Base-by-base conservation (phyloP, 2,888 invertebrate species). In the Eubasilissa splendida region DNA sequence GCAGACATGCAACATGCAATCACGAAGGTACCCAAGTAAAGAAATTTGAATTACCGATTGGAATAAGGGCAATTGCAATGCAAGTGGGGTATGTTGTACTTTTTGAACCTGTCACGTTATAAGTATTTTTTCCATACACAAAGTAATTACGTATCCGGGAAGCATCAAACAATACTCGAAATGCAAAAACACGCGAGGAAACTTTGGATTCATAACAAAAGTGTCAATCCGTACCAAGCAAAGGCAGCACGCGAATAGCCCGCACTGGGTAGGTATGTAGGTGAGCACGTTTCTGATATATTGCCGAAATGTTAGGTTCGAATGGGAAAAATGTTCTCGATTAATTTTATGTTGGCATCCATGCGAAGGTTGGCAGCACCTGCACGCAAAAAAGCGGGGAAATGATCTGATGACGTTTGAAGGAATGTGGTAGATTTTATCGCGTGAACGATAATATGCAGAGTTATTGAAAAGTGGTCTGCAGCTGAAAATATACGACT, bases 211-310 rank as follows among this genome's bases (percentile, higher is more conserved):
- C 76, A 77, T 77, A 77, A 83, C 83, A 83, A 83, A 83, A 83
- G 83, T 83, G 83, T 82, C 83, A 83, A 83, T 83, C 83, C 82
- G 83, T 83, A 82, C 83, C 83, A 83, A 66, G 82, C 76, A 53
- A 77, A 58, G 63, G 12, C 54, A 58, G 76, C 83, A 83, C 83
- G 83, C 83, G 80, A 83, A n/a, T 70, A 52, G 63, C 22, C 53
- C 12, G 22, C 22, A 63, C 14, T 52, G 42, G 54, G 56, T 54
- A 71, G 54, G 53, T 33, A 56, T 14, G 68, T 11, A 14, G 53
- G 56, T 9, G 66, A 22, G 22, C 33, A 71, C 33, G 22, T 14
- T 31, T 42, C 31, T 71, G 22, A 63, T 31, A 31, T 31, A 14
- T 53, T 31, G 56, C 71, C 71, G 54, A 71, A 71, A 71, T 54